These are phyloP conservation scores for Nasua narica DNA, from an alignment of 2,797 vertebrate genomes.

Conservation along the genomic window DNA sequence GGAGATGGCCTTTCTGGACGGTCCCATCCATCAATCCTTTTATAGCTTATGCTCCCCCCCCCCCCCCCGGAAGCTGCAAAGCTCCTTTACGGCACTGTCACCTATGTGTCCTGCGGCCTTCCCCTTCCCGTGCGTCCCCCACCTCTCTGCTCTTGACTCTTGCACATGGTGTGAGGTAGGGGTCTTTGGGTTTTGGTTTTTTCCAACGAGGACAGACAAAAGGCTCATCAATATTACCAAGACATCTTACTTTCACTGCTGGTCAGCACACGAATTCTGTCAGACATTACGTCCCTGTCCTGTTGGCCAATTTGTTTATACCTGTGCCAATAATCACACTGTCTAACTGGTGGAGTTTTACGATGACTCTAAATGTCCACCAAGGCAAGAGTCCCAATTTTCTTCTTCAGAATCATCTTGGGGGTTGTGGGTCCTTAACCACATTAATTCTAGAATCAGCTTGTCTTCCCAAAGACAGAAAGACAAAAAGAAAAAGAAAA, in stretches of 20 bases:
- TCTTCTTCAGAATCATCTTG: background rate
- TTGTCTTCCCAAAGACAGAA: background rate
- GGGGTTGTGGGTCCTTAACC: background rate
- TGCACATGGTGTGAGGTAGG: fast-evolving
- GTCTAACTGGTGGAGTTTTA: fast-evolving
- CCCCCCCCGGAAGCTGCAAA: background rate
- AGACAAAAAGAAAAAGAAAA: background rate
- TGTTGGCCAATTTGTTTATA: background rate
- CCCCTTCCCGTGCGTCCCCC: background rate
- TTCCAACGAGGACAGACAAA: background rate
- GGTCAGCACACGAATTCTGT: no score
- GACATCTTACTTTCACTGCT: background rate
- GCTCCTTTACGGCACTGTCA: background rate
- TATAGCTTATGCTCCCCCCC: background rate
- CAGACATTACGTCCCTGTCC: background rate
- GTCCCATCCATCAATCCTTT: background rate
- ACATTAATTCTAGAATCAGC: background rate
- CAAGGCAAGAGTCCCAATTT: background rate
- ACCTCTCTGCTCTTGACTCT: background rate
- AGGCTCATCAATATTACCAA: fast-evolving
- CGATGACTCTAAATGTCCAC: fast-evolving
- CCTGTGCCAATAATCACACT: background rate
- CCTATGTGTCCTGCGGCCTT: background rate
- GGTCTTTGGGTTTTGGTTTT: background rate
- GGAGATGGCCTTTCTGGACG: background rate